phyloP scores from a whole-genome alignment of 1,140 invertebrate species.

The Trachelipus rathkii region DNA sequence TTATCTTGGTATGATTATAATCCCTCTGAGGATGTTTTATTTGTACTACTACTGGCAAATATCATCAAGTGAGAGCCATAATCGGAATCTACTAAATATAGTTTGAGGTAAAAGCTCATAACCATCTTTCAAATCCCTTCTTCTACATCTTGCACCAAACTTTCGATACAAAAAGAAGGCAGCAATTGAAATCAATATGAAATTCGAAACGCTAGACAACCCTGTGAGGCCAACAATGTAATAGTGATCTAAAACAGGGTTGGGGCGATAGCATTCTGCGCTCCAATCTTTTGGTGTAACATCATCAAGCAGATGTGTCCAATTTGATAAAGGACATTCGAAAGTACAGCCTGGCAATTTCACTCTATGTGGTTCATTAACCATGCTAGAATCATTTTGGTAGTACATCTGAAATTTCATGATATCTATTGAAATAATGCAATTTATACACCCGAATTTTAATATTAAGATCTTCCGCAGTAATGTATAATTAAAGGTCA shows the following conservation, averaged over 20 bases:
- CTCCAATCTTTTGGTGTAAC: background rate
- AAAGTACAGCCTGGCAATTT: background rate
- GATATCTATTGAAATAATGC: background rate
- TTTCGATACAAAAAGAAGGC: too few species aligned
- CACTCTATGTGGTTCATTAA: background rate
- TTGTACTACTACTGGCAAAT: too few species aligned
- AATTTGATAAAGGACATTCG: background rate
- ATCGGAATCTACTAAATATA: too few species aligned
- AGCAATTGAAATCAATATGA: too few species aligned
- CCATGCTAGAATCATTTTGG: background rate
- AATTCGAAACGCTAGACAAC: background rate
- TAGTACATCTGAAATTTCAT: background rate
- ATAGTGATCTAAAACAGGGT: background rate
- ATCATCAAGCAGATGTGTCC: background rate
- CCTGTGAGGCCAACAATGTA: background rate
- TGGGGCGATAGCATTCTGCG: background rate
- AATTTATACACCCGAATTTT: background rate
- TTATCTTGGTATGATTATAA: too few species aligned
- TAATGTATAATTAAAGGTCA: background rate
- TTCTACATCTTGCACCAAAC: too few species aligned
- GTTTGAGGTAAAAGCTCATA: too few species aligned
- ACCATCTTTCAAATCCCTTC: too few species aligned
- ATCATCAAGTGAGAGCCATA: too few species aligned
- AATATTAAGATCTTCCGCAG: background rate
- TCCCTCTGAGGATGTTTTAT: too few species aligned